A percentile compares a stretch with the other conserved stretches of the same genome.
phyloP scores from a whole-genome alignment of 2,113 vertebrate genomes.

The Malurus elegans region DNA sequence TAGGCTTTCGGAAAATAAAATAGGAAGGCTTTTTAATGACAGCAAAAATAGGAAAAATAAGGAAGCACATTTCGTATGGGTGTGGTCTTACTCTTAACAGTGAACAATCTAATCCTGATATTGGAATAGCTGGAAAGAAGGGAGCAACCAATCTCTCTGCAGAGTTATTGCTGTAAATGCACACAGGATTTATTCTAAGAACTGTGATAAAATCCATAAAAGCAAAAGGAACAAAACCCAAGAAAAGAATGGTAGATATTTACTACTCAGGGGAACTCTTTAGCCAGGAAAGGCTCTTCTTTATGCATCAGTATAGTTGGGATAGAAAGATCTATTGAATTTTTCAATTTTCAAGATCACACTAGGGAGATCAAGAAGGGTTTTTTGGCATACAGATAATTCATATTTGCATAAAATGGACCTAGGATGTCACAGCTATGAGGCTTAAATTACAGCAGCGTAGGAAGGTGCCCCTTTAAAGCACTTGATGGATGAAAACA shows the following conservation, averaged over 20 bases:
- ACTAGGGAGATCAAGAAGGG: neutral
- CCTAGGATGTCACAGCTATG: neutral
- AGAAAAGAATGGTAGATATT: neutral
- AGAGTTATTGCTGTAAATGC: neutral
- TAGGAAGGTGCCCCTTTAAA: neutral
- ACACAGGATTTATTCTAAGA: neutral
- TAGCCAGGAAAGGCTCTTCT: neutral
- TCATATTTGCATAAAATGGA: neutral
- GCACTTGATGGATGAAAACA: neutral
- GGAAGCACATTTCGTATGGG: fast-evolving
- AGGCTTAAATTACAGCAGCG: neutral
- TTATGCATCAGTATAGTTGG: neutral
- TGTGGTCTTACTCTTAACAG: neutral
- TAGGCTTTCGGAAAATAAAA: neutral
- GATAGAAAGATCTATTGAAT: neutral
- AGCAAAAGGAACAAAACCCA: neutral
- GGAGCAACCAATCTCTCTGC: neutral
- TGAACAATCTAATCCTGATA: neutral
- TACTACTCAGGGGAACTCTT: neutral
- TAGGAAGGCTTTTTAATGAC: neutral
- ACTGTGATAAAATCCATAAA: neutral
- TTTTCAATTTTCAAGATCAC: neutral
- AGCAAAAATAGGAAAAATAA: neutral
- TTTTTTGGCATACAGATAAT: neutral
- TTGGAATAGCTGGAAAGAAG: neutral